Conservation (phyloP, 1,140 invertebrate genomes). For the Andricus grossulariae region DNA sequence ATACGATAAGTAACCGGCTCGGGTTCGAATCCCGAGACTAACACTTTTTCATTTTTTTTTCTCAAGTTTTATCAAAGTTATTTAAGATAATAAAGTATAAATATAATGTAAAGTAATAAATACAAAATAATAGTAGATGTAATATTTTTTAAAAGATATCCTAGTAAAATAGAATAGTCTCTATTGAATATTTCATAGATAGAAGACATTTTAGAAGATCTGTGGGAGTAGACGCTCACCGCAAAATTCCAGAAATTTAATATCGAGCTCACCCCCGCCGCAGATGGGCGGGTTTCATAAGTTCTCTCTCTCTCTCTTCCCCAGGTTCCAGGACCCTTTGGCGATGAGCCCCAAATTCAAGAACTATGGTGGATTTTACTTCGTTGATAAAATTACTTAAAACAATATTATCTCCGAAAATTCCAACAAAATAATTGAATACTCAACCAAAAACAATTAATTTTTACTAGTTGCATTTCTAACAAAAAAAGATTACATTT, state of each 20-base stretch:
- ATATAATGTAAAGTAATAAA: not conserved
- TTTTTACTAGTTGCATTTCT: too few relatives aligned
- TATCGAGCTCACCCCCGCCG: conserved; percentile 66
- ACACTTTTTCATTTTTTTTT: too few relatives aligned
- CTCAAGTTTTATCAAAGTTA: too few relatives aligned
- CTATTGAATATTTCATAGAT: conserved; percentile 14
- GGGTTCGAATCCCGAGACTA: too few relatives aligned
- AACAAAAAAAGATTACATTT: too few relatives aligned
- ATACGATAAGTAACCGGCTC: too few relatives aligned
- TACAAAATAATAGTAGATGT: not conserved
- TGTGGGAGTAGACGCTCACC: conserved; percentile 65
- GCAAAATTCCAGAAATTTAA: conserved; percentile 77
- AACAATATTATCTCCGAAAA: too few relatives aligned
- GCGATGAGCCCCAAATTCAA: not conserved
- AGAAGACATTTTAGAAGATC: conserved; percentile 52
- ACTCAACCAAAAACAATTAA: too few relatives aligned
- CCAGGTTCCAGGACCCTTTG: conserved; percentile 18
- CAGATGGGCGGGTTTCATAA: conserved; percentile 69
- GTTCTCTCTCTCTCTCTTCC: conserved; percentile 61
- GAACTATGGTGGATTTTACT: too few relatives aligned
- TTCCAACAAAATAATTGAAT: too few relatives aligned
- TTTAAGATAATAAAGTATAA: not conserved
- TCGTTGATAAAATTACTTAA: too few relatives aligned
- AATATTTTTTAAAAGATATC: not conserved
- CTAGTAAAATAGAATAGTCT: not conserved